These are phyloP conservation scores for Pipra filicauda DNA, from an alignment of 2,113 vertebrate genomes.

Conservation along the genomic window DNA sequence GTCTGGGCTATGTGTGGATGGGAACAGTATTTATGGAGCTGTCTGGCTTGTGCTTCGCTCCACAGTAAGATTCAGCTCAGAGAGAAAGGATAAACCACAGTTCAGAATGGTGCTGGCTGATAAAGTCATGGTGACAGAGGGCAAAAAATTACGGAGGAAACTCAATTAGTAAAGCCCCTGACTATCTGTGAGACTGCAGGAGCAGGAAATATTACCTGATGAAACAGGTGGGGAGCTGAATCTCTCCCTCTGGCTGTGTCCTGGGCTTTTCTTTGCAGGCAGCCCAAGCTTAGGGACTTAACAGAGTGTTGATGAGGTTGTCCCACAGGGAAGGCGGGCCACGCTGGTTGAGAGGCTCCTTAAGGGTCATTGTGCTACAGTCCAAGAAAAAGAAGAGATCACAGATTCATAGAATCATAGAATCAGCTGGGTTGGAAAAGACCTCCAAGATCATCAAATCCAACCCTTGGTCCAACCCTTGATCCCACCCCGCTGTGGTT, in stretches of 20 bases:
- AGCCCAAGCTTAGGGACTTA: neutral
- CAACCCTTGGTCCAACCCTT: too few species aligned
- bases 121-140: neutral
- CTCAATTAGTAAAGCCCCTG: neutral
- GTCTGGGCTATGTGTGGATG: neutral
- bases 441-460: too few species aligned
- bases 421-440: too few species aligned
- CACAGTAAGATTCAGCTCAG: neutral
- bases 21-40: neutral
- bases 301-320: rapidly evolving
- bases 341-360: neutral
- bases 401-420: too few species aligned
- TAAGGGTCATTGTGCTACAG: neutral
- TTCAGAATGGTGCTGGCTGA: neutral
- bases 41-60: neutral
- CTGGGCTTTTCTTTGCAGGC: neutral
- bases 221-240: neutral
- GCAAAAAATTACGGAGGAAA: neutral
- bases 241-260: neutral
- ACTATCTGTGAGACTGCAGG: neutral
- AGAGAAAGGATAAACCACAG: neutral
- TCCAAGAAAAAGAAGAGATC: neutral
- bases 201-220: neutral
- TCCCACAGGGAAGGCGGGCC: neutral
- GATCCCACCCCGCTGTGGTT: too few species aligned